Evolutionary conservation across 2,113 vertebrate genomes (phyloP), one percentile per base, ranked within the genome.

Genomic region (Pao palembangensis): DNA sequence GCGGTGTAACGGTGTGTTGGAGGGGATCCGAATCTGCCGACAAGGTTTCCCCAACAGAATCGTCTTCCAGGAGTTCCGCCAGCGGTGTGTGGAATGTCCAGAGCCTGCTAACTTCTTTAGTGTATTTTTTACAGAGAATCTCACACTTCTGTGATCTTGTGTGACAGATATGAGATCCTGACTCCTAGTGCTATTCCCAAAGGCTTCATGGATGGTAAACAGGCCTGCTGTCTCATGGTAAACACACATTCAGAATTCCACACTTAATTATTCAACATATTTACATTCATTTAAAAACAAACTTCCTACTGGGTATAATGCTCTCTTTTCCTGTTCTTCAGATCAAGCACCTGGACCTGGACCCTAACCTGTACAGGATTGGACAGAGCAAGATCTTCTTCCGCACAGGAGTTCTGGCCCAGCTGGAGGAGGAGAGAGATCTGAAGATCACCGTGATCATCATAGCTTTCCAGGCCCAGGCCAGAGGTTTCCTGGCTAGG

Each of bases 171-270:
- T 0, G 97, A 99, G 89, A 98, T 99, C 80, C 88, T 99, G 58
- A 94, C 96, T 41, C 91, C 97, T 1, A 94, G 75, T 2, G 90
- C 94, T 49, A 99, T 98, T 77, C 96, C 96, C 38, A 99, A 98
- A 83, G 97, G 95, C 52, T 99, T 99, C 86, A 98, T 99, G 97
- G 97, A 99, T 49, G 96, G 97, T 21, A 99, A 99, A 61, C 97
- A 99, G 81, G 96, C 97, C 67, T 97, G 96, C 83, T 93, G 93
- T 58, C 81, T 98, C 55, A 98, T 98, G 96, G 96, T 98, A 74
- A 44, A 49, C 18, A 41, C 2, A 2, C 4, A 3, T 34, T 51
- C 11, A 49, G 19, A 49, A 42, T 34, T 17, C 5, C 1, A 2
- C 2, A 54, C 6, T 0, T 41, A 2, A 6, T 34, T 42, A 19